A percentile compares a stretch with the other conserved stretches of the same genome.
Conservation (phyloP, 2,113 vertebrate species). For the Stomatorhinus ivindoensis region DNA sequence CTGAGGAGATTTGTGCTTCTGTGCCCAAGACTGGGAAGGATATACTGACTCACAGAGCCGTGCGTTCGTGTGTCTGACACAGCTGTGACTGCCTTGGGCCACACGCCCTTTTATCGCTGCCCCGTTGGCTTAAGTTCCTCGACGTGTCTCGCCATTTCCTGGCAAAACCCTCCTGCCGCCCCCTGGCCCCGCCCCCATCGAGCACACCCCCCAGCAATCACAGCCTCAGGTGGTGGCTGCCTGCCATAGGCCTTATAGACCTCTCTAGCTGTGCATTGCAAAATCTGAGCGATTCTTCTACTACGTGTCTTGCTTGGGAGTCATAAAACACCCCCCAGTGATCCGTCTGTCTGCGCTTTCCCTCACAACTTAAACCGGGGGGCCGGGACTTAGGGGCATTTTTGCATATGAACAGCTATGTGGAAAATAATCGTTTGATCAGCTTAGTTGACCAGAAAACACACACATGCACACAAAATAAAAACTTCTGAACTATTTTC, state of each 20-base stretch:
- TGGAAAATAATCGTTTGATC: neutral
- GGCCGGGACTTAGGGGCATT: neutral
- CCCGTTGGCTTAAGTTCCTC: neutral
- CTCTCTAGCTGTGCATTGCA: neutral
- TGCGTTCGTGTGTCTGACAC: neutral
- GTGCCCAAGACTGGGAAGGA: neutral
- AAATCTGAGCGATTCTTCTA: neutral
- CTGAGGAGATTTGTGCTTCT: neutral
- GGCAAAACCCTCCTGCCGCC: neutral
- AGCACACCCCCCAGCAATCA: neutral
- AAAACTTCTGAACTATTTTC: neutral
- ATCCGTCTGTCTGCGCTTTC: neutral
- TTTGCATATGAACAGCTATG: too few species aligned
- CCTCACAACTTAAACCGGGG: neutral
- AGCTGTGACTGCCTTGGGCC: neutral
- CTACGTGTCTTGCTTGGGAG: neutral
- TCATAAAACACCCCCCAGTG: neutral
- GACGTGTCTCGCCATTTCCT: neutral
- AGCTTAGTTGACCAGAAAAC: neutral
- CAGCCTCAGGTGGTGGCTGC: neutral
- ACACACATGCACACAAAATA: neutral
- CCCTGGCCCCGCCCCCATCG: neutral
- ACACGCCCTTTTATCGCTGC: neutral
- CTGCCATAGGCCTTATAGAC: neutral
- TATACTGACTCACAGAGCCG: neutral